These are phyloP conservation scores for Tortrix viridana DNA, from an alignment of 2,888 invertebrate species.

Conservation along the genomic window DNA sequence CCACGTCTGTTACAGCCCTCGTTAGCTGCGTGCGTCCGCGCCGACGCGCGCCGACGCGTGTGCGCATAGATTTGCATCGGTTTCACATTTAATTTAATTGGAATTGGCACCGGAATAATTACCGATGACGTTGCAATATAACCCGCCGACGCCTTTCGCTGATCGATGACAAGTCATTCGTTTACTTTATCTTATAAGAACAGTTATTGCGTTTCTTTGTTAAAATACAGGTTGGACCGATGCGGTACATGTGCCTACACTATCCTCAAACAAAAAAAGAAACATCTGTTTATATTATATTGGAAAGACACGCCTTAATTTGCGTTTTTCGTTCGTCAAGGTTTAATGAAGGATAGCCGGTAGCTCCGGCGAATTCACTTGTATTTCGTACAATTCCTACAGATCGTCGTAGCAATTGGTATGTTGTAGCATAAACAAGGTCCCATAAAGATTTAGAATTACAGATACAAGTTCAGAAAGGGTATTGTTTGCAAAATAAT, in stretches of 20 bases:
- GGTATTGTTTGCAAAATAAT: slow-evolving; percentile 37
- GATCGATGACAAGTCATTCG: background rate
- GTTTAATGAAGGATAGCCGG: too few species aligned
- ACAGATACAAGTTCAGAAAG: slow-evolving; percentile 34
- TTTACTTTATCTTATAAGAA: background rate
- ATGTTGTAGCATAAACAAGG: background rate
- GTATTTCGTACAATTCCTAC: background rate
- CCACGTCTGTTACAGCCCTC: background rate
- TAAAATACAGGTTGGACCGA: too few species aligned
- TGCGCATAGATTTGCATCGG: slow-evolving; percentile 16
- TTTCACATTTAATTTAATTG: slow-evolving; percentile 6
- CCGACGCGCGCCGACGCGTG: background rate
- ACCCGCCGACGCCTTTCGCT: background rate
- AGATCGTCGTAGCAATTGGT: slow-evolving; percentile 1
- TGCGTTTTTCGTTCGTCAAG: background rate
- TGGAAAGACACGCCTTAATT: background rate
- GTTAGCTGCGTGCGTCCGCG: background rate
- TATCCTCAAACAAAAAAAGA: too few species aligned
- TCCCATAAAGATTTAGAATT: slow-evolving; percentile 17
- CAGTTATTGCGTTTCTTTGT: too few species aligned
- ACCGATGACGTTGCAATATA: background rate
- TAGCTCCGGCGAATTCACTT: background rate
- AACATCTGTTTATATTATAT: background rate
- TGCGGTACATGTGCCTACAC: too few species aligned
- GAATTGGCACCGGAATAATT: slow-evolving; percentile 12